Evolutionary conservation across 2,113 vertebrate genomes (phyloP), one percentile per base, ranked within the genome.

Genomic region (Dipodomys spectabilis): DNA sequence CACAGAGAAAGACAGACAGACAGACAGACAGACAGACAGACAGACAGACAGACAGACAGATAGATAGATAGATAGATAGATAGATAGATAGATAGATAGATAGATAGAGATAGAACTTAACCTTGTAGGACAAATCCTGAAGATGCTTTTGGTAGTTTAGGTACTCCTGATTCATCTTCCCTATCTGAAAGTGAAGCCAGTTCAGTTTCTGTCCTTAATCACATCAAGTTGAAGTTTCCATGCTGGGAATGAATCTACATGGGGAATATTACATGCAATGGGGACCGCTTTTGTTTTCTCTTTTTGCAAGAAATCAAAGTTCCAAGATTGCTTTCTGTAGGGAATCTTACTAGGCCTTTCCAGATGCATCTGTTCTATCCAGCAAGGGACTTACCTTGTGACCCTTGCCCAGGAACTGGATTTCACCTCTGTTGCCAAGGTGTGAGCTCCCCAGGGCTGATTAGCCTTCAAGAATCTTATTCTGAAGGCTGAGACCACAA

Each of bases 251-350:
- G 95, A 98, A 98, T 90, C 97, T 39, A 39, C 97, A 2, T 93
- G 98, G 90, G 97, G 98, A 57, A 30, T 97, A 97, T 71, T 98
- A 98, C 94, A 91, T 96, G 83, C 95, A 96, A 82, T 87, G 96
- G 87, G 53, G 53, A 57, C 53, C 3, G 93, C 95, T 96, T 65
- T 96, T 98, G 30, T 97, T 88, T 84, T 92, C 95, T 12, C 94
- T 95, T 84, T 94, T 94, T 90, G 98, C 96, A 44, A 92, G 97
- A 93, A 96, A 94, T 62, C 0, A 98, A 98, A 82, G 98, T 98
- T n/a, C 98, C 6, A 95, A 53, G 98, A 99, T 88, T 98, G 98
- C 92, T 99, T 98, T 64, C 95, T 97, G 93, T 94, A 10, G 98
- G 97, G 82, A 98, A 97, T 94, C 97, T 98, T 0, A 78, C 81